Conservation (phyloP, 37 sponge, comb jelly and placozoan species). For the Ianthella basta region DNA sequence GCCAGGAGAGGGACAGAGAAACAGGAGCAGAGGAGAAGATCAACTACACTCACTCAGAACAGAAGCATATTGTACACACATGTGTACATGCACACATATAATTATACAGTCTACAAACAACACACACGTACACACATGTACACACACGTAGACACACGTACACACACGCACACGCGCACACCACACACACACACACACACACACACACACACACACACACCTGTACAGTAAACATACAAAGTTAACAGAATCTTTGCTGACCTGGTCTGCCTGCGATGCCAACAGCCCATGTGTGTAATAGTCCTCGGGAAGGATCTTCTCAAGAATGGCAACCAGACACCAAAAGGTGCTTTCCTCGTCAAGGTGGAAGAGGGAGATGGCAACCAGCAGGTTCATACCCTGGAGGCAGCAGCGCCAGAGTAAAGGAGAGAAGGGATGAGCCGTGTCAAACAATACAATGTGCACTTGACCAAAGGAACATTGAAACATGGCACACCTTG, state of each 20-base stretch:
- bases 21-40: neutral
- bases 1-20: neutral
- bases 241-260: too few species aligned
- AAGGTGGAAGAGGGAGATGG: conserved; percentile 67
- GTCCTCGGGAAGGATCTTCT: conserved; percentile 51
- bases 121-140: too few species aligned
- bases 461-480: too few species aligned
- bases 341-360: conserved; percentile 82
- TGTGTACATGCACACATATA: too few species aligned
- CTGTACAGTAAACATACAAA: neutral
- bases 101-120: too few species aligned
- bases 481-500: too few species aligned
- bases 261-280: conserved; percentile 80
- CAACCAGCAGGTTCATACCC: conserved; percentile 89
- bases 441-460: neutral
- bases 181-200: too few species aligned
- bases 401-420: conserved; percentile 5
- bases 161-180: too few species aligned
- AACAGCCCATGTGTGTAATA: conserved; percentile 60
- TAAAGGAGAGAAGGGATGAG: neutral
- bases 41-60: neutral
- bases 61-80: too few species aligned
- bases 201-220: too few species aligned
- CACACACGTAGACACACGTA: too few species aligned
- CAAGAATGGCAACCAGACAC: conserved; percentile 70